Evolutionary conservation across 2,797 vertebrate genomes (phyloP).

Genomic region (Urophycis tenuis): DNA sequence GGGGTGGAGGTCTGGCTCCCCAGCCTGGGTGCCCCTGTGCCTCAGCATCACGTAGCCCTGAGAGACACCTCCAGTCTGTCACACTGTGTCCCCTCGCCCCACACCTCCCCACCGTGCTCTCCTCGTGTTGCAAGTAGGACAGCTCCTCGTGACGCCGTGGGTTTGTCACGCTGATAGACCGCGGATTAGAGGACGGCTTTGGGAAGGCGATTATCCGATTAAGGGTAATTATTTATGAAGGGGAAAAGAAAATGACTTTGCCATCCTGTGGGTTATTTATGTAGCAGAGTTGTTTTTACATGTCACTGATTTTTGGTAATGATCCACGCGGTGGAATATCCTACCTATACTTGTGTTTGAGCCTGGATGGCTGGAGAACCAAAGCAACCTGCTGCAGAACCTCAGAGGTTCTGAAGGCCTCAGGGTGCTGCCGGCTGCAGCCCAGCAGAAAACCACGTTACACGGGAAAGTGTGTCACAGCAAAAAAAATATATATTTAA

Average conservation of each 20-base stretch:
- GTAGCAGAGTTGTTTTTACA: not conserved
- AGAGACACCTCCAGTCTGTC: slow-evolving; percentile 43
- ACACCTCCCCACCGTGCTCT: slow-evolving; percentile 55
- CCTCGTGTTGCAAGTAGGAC: slow-evolving; percentile 42
- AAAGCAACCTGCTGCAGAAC: slow-evolving; percentile 33
- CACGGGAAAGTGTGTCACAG: slow-evolving; percentile 40
- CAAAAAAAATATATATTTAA: slow-evolving; percentile 24
- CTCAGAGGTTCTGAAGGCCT: slow-evolving; percentile 36
- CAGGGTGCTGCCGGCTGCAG: too few species aligned
- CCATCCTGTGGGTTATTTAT: too few species aligned
- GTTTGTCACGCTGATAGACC: too few species aligned
- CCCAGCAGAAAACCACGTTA: slow-evolving; percentile 15
- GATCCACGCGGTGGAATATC: not conserved
- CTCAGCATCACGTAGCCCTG: slow-evolving; percentile 59
- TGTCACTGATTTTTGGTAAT: not conserved
- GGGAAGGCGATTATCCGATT: not conserved
- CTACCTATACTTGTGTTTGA: slow-evolving; percentile 21
- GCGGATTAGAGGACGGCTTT: too few species aligned
- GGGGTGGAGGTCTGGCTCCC: too few species aligned
- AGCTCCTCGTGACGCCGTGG: too few species aligned
- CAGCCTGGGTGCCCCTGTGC: too few species aligned
- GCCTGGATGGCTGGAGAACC: slow-evolving; percentile 30
- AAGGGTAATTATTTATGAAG: not conserved
- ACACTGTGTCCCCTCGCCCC: slow-evolving; percentile 28
- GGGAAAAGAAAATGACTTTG: not conserved